Percentiles rank a stretch among this genome's conserved stretches.
These are phyloP conservation scores for Podabrus alpinus DNA, from an alignment of 2,888 invertebrate genomes.

Conservation along the genomic window DNA sequence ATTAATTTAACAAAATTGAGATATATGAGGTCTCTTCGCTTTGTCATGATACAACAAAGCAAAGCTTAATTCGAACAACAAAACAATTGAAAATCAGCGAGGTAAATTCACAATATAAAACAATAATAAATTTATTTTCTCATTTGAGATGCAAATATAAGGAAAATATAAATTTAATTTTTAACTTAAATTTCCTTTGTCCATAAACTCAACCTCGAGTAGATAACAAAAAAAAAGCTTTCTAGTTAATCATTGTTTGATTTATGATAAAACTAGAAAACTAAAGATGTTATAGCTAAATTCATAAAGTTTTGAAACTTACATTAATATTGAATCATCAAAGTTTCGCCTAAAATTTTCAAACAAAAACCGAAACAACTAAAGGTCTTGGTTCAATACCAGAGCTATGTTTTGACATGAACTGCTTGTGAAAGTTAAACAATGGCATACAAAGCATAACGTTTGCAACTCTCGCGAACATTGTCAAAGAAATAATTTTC, in stretches of 20 bases:
- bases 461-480: constrained; percentile 14
- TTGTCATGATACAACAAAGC: not conserved
- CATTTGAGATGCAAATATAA: not conserved
- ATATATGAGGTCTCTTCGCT: not conserved
- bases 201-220: not conserved
- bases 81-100: not conserved
- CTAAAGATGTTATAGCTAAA: constrained; percentile 4
- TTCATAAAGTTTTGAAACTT: constrained; percentile 13
- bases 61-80: not conserved
- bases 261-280: constrained; percentile 10
- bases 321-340: constrained; percentile 11
- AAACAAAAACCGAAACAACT: constrained; percentile 15
- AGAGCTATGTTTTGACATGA: constrained; percentile 23
- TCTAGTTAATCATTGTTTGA: not conserved
- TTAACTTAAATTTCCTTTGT: not conserved
- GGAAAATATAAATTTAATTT: not conserved
- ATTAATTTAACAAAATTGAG: not conserved
- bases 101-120: not conserved
- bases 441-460: constrained; percentile 22
- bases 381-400: constrained; percentile 8
- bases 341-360: constrained; percentile 6
- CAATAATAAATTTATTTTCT: not conserved
- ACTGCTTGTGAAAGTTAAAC: constrained; percentile 24
- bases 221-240: not conserved
- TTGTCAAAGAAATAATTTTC: constrained; percentile 14